A percentile compares a stretch with the other conserved stretches of the same genome.
Evolutionary conservation across 2,797 vertebrate species (phyloP).

Genomic region (Antennarius maculatus): DNA sequence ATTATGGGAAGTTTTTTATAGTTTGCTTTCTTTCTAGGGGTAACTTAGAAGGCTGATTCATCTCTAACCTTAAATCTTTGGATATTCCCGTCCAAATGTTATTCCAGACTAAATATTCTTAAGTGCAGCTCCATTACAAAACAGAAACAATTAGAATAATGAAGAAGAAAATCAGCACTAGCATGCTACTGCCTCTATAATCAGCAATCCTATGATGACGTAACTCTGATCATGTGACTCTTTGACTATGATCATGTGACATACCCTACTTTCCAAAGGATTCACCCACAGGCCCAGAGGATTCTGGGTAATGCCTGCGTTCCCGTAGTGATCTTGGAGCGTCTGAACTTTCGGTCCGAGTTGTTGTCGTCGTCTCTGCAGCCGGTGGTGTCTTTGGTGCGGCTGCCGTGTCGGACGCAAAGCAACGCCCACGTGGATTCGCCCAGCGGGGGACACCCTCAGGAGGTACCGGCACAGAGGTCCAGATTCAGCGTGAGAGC

Average conservation of each 20-base stretch:
- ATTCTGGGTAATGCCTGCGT: constrained; percentile 79
- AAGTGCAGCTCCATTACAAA: too few species aligned
- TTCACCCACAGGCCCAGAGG: constrained; percentile 72
- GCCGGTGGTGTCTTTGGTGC: constrained; percentile 63
- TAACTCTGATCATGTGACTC: too few species aligned
- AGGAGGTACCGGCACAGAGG: constrained; percentile 49
- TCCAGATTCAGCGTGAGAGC: not conserved
- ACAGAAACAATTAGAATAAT: too few species aligned
- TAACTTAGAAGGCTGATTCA: too few species aligned
- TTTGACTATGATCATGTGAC: too few species aligned
- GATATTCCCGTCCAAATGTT: too few species aligned
- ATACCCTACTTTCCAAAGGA: constrained; percentile 41
- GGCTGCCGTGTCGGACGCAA: constrained; percentile 38
- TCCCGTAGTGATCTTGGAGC: constrained; percentile 89
- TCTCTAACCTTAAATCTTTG: too few species aligned
- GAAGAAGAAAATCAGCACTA: too few species aligned
- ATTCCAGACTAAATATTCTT: too few species aligned
- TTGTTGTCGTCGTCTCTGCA: constrained; percentile 65
- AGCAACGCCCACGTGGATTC: not conserved
- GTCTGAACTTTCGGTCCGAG: constrained; percentile 84
- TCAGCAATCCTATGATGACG: too few species aligned
- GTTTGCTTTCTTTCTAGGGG: not conserved
- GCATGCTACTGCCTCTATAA: too few species aligned
- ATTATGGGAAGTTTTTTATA: not conserved
- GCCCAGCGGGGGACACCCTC: constrained; percentile 5